Percentiles rank a stretch among this genome's conserved stretches.
phyloP scores from a whole-genome alignment of 2,888 invertebrate species.

The Branchipolynoe longqiensis region DNA sequence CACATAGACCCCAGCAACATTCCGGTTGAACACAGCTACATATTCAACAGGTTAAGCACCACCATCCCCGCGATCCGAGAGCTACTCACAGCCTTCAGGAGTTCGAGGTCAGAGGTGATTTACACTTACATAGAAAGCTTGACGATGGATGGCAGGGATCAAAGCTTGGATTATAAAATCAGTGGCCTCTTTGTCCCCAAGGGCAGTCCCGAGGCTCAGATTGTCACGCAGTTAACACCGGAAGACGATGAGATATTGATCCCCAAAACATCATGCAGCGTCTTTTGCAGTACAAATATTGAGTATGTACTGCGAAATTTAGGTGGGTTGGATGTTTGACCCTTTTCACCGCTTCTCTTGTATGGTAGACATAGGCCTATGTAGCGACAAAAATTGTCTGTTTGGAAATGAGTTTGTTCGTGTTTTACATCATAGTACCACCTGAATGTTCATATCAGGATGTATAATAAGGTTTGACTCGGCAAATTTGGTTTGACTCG shows the following conservation, averaged over 20 bases:
- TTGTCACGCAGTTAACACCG: slow-evolving; percentile 57
- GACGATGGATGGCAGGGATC: slow-evolving; percentile 63
- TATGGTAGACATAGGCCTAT: no score
- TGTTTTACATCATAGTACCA: no score
- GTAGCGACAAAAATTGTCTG: no score
- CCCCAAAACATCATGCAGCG: slow-evolving; percentile 64
- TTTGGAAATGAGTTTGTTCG: no score
- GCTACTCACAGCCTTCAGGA: slow-evolving; percentile 56
- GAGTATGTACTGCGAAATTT: slow-evolving; percentile 64
- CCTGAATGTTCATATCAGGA: no score
- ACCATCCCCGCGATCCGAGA: slow-evolving; percentile 57
- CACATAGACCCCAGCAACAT: slow-evolving; percentile 56
- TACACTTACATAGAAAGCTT: slow-evolving; percentile 61
- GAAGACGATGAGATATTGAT: slow-evolving; percentile 63
- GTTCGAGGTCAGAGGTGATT: slow-evolving; percentile 28
- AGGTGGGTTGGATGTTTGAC: no score
- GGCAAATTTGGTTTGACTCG: no score
- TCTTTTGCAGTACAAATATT: slow-evolving; percentile 64
- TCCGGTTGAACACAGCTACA: slow-evolving; percentile 24
- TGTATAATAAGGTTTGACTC: no score
- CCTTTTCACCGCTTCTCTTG: no score
- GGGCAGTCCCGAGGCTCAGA: slow-evolving; percentile 48
- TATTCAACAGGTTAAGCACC: slow-evolving; percentile 53
- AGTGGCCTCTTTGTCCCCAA: slow-evolving; percentile 62
- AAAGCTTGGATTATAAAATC: slow-evolving; percentile 64